phyloP scores from a whole-genome alignment of 1,140 invertebrate genomes.

The Microplitis demolitor region DNA sequence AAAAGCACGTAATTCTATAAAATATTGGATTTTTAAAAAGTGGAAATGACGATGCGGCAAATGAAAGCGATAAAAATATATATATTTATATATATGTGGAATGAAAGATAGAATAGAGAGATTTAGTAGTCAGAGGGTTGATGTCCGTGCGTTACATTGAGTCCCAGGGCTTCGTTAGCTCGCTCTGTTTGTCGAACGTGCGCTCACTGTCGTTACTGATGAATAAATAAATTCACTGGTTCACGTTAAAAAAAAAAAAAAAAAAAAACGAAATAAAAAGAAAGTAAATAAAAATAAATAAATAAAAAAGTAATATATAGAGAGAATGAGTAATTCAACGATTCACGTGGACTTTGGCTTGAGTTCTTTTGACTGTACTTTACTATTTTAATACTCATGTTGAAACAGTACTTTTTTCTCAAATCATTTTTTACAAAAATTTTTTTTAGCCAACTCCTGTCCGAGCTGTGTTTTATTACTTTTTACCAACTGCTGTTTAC shows the following conservation, averaged over 20 bases:
- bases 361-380: conserved; percentile 28
- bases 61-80: conserved; percentile 16
- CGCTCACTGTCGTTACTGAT: conserved; percentile 31
- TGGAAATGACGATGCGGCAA: neutral
- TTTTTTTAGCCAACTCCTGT: too few relatives aligned
- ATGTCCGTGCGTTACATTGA: conserved; percentile 21
- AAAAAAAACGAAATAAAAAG: too few relatives aligned
- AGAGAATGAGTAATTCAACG: conserved; percentile 20
- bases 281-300: conserved; percentile 1
- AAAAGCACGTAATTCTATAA: neutral
- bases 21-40: conserved; percentile 4
- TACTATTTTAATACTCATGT: too few relatives aligned
- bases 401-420: too few relatives aligned
- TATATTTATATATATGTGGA: neutral
- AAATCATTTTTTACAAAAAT: too few relatives aligned
- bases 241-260: conserved; percentile 23
- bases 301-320: neutral
- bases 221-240: conserved; percentile 38
- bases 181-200: conserved; percentile 39
- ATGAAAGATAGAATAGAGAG: conserved; percentile 14
- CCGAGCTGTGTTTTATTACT: too few relatives aligned
- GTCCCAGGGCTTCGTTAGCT: conserved; percentile 35
- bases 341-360: conserved; percentile 5
- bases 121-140: conserved; percentile 6
- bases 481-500: too few relatives aligned